Base-by-base conservation (phyloP, 2,797 vertebrate species). In the Bradypodion pumilum region DNA sequence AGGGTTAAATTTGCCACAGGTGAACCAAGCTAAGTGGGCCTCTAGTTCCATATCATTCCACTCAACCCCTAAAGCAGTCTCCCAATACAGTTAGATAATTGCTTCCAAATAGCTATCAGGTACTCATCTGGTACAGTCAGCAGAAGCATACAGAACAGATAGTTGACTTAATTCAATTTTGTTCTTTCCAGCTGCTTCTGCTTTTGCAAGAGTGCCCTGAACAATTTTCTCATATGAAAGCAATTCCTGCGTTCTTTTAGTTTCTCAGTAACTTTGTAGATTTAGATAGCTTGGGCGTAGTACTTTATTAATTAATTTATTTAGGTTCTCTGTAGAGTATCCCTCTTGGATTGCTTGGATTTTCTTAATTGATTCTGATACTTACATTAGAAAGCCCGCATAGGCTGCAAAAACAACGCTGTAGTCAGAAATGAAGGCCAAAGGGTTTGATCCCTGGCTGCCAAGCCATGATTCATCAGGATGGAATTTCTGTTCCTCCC, bases 381-480 rank as follows among this genome's bases (percentile, higher is more conserved):
- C 40, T 5, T 70, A 40, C 21, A 42, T 70, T 32, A 79, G 49
- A 49, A 65, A 5, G n/a, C 3, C 87, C 69, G 73, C 56, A 35
- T 15, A 84, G 42, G 75, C 76, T 88, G 78, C 76, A 76, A 84
- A 89, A 86, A 74, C 0, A 77, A 89, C 68, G 82, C 85, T 89
- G 68, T 68, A 91, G 86, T 82, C 82, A 92, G 86, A 93, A 92
- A 91, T 91, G 79, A 81, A 93, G 91, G 87, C 89, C 83, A 90
- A 93, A 92, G 89, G 84, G 91, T 92, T 92, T 92, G 83, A 90
- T 93, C 91, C 92, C 83, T 91, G 90, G 68, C 82, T 91, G 88
- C 89, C 93, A 94, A 92, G 89, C 37, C 85, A 73, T 94, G 94
- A 94, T 90, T 95, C 92, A 94, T 91, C 87, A 83, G 89, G 91